Conservation (phyloP, 2,113 vertebrate genomes). For the Capreolus pygargus region DNA sequence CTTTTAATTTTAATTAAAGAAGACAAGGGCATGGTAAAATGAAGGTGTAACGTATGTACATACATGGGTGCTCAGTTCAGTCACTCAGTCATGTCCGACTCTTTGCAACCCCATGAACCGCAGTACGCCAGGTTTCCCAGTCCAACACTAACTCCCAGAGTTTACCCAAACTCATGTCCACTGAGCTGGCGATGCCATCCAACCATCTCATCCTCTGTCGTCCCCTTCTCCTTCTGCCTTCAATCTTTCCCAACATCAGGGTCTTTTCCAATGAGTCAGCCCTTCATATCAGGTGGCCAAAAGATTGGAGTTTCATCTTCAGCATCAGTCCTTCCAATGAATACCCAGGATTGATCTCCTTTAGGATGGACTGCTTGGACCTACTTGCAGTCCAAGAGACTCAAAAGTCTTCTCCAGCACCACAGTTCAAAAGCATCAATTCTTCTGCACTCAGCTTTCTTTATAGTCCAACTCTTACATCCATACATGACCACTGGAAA, state of each 20-base stretch:
- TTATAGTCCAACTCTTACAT: not conserved
- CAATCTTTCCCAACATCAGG: not conserved
- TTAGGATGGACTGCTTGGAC: not conserved
- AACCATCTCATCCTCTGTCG: not conserved
- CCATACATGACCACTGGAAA: not conserved
- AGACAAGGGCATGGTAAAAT: not conserved
- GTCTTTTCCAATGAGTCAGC: not conserved
- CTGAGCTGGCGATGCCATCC: not conserved
- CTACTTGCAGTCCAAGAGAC: not conserved
- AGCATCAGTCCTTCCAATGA: not conserved
- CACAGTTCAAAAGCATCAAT: not conserved
- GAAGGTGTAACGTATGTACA: fast-evolving
- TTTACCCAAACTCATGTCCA: not conserved
- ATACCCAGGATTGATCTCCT: not conserved
- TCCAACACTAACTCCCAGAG: not conserved
- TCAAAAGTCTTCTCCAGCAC: not conserved
- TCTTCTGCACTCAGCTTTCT: not conserved
- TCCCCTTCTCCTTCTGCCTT: not conserved
- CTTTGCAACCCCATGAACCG: not conserved
- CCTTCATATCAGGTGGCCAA: not conserved
- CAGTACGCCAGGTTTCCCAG: not conserved
- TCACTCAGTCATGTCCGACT: not conserved
- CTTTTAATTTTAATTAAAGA: not conserved
- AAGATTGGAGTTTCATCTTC: not conserved
- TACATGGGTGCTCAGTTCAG: not conserved